phyloP scores from a whole-genome alignment of 2,113 vertebrate species.

The Dipodomys merriami region DNA sequence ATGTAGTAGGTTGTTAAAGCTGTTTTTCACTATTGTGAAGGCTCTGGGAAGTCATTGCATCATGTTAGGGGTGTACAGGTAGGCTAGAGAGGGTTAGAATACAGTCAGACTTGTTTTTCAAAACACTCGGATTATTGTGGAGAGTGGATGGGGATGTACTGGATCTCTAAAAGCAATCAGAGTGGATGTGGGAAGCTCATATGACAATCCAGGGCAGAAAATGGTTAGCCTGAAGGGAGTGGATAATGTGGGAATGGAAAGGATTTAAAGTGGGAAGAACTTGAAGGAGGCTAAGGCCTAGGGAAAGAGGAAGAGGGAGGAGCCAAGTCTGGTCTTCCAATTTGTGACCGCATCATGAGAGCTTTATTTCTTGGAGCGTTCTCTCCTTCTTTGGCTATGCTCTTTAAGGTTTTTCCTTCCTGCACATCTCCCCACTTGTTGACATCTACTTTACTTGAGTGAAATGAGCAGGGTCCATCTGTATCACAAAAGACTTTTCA shows the following conservation, averaged over 20 bases:
- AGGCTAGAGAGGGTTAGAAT: not conserved
- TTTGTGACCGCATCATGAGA: not conserved
- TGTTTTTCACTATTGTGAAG: not conserved
- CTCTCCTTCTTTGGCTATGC: not conserved
- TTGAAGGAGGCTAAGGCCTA: not conserved
- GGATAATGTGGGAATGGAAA: not conserved
- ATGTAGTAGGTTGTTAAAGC: not conserved
- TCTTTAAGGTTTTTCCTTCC: slow-evolving; percentile 44
- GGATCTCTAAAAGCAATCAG: not conserved
- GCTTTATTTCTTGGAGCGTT: not conserved
- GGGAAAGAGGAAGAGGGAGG: not conserved
- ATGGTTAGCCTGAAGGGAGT: not conserved
- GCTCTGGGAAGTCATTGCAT: not conserved
- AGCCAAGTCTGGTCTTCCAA: not conserved
- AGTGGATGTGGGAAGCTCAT: not conserved
- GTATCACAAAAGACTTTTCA: not conserved
- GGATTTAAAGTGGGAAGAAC: not conserved
- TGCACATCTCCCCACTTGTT: slow-evolving; percentile 19
- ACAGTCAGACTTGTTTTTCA: not conserved
- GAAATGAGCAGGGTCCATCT: not conserved
- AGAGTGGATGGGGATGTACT: not conserved
- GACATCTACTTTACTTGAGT: slow-evolving; percentile 2
- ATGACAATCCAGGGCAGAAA: not conserved
- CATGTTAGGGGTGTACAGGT: not conserved
- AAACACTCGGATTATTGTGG: not conserved